These are phyloP conservation scores for Sarcoramphus papa DNA, from an alignment of 2,797 vertebrate species.

Conservation along the genomic window DNA sequence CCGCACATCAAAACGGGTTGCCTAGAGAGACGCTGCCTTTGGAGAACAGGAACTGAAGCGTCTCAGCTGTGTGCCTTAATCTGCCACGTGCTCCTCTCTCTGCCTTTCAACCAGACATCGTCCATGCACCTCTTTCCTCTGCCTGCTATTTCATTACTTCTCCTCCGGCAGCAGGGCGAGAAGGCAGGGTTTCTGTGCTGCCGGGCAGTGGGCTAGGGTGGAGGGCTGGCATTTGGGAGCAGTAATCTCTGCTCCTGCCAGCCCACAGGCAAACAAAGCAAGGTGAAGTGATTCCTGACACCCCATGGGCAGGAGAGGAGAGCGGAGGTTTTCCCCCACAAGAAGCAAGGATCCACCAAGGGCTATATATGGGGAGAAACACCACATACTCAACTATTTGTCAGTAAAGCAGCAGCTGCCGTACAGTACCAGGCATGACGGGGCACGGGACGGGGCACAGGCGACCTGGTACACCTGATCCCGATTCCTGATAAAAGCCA, in stretches of 20 bases:
- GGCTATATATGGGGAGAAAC: accelerated
- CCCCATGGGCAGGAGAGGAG: not conserved
- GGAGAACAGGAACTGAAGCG: not conserved
- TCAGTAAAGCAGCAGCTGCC: not conserved
- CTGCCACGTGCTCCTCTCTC: not conserved
- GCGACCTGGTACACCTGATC: not conserved
- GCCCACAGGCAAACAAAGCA: not conserved
- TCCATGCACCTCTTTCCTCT: not conserved
- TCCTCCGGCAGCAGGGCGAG: not conserved
- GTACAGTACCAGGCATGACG: accelerated
- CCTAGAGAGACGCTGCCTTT: constrained; percentile 14
- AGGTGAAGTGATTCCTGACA: not conserved
- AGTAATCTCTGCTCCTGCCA: not conserved
- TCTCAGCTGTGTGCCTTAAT: not conserved
- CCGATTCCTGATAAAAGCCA: not conserved
- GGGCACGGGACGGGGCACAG: accelerated
- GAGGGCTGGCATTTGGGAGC: not conserved
- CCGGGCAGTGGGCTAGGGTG: accelerated
- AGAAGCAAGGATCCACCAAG: not conserved
- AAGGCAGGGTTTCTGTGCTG: not conserved
- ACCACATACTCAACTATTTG: accelerated
- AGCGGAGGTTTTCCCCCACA: not conserved
- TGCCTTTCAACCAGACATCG: not conserved
- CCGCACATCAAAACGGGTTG: not conserved
- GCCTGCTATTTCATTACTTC: not conserved